Evolutionary conservation across 2,797 vertebrate genomes (phyloP), one percentile per base, ranked within the genome.

Genomic region (Enteromius mattozi): DNA sequence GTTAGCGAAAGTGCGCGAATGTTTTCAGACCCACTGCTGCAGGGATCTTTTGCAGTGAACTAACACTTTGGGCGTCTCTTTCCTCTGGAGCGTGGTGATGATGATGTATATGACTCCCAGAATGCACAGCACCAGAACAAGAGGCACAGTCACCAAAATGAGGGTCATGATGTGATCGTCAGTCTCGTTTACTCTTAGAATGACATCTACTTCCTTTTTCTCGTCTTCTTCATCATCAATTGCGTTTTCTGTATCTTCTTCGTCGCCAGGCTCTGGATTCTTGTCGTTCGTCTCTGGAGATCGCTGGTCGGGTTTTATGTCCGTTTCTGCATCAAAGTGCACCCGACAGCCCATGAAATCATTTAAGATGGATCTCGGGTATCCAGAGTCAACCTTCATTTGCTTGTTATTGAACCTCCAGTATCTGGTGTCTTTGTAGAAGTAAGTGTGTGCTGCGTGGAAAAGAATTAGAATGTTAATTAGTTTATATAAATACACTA

Each of bases 21-120:
- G 35, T n/a, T 76, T 81, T 90, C 96, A 99, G 90, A 99, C 98
- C 98, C 98, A 99, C 86, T 99, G 96, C 94, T 99, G 98, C 94
- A 99, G 90, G 0, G 98, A 99, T 19, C 98, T 97, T 91, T 99
- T 99, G 95, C 98, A 99, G 94, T 99, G 98, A 85, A 98, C 93
- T 87, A 99, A 93, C 88, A 96, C 93, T 82, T 96, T 94, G 0
- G 98, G 97, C 0, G 96, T 90, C 13, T 98, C 97, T 91, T 98
- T 99, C 89, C 96, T 96, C 94, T 99, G 97, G 92, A 98, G 96
- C 92, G 96, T 95, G 92, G 95, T 97, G 83, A 99, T 95, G 83
- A 99, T 97, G 80, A 93, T 93, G 0, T 96, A 99, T 89, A 97
- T 92, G 24, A 98, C 93, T 90, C 96, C 91, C 49, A 99, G 93